These are phyloP conservation scores for Eristalis arbustorum DNA, from an alignment of 2,888 invertebrate genomes.

Conservation along the genomic window DNA sequence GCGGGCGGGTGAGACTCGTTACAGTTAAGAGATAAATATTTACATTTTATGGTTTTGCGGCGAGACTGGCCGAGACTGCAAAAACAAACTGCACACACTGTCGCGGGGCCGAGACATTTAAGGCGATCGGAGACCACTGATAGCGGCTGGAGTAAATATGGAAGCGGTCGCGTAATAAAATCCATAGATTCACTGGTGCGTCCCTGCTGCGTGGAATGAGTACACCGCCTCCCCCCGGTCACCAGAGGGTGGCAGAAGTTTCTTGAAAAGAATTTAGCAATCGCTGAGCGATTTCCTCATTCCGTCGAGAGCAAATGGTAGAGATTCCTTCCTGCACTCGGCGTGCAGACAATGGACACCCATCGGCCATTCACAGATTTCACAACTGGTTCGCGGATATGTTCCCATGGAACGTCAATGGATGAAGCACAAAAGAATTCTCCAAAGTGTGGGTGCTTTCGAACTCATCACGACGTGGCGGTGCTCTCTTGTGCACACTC, in stretches of 20 bases:
- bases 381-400: background rate
- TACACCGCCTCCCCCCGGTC: background rate
- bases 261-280: conserved; percentile 15
- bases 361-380: background rate
- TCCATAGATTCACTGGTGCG: background rate
- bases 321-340: conserved; percentile 6
- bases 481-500: background rate
- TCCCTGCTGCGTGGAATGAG: background rate
- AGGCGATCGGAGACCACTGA: background rate
- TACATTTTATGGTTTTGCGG: conserved; percentile 14
- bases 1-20: conserved; percentile 25
- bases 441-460: background rate
- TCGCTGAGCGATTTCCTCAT: conserved; percentile 39
- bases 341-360: conserved; percentile 21
- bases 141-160: background rate
- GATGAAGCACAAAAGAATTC: background rate
- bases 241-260: background rate
- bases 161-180: background rate
- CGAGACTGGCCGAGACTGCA: background rate
- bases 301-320: background rate
- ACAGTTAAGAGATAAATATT: conserved; percentile 41
- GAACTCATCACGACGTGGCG: background rate
- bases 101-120: background rate
- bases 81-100: background rate
- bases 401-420: background rate